Base-by-base conservation (phyloP, 2,113 vertebrate species). In the Pollachius pollachius region DNA sequence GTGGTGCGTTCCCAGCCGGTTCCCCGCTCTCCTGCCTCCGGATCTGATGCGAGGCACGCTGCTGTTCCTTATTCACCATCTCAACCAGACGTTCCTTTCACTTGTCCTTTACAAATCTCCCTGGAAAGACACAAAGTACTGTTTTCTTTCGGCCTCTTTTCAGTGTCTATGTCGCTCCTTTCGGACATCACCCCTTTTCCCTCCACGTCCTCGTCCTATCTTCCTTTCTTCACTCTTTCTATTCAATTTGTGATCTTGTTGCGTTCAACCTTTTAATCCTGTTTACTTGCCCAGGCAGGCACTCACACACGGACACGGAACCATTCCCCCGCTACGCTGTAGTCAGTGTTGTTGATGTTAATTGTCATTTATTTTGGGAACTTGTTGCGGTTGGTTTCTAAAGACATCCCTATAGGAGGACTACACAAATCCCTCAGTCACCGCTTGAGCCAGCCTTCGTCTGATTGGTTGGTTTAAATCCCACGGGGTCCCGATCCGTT, bases 381-480 rank as follows among this genome's bases (percentile, higher is more conserved):
- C 23, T 79, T 70, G 64, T 76, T 81, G 19, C 80, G 70, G 37
- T 65, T 17, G n/a, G 68, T 65, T 58, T 54, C 18, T 34, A 64
- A 18, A 64, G 41, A 9, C 23, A 67, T 21, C 70, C 70, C 68
- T 15, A 54, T 68, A 71, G 65, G 78, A 69, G 78, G 80, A 80
- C 76, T 71, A 30, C 34, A 52, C 59, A 62, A 61, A 25, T 79
- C 85, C 81, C 84, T 82, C 30, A 59, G 3, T 60, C 21, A 62
- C 23, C 23, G 23, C 19, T 25, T 62, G 21, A 15, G 21, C 21
- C 15, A 62, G 23, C 60, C 60, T 3, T 62, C 21, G 60, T 19
- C 65, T 89, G 85, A 88, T 88, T 87, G 67, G 81, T 61, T 82
- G 34, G 81, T 83, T 48, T 54, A 82, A 90, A 83, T 74, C 62